Evolutionary conservation across 1,140 invertebrate species (phyloP).

Genomic region (Melitaea cinxia): DNA sequence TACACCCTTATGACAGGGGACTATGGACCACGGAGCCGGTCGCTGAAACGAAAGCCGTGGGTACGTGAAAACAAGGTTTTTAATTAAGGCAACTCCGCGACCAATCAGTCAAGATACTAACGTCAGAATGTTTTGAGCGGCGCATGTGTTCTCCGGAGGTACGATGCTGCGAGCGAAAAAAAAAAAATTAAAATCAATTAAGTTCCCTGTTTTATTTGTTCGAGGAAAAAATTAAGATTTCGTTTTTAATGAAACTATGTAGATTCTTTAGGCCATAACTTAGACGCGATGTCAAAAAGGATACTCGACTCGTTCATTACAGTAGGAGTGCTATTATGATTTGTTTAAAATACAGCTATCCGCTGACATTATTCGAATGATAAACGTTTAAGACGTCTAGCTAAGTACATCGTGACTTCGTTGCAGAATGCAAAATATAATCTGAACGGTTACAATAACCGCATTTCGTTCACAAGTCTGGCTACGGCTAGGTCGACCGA

Average conservation of each 20-base stretch:
- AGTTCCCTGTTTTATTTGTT: constrained; percentile 5
- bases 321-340: background rate
- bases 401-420: background rate
- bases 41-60: constrained; percentile 38
- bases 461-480: background rate
- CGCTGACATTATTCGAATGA: background rate
- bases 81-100: constrained; percentile 48
- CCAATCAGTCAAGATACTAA: constrained; percentile 55
- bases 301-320: background rate
- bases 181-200: constrained; percentile 11
- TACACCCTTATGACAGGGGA: constrained; percentile 25
- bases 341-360: background rate
- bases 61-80: constrained; percentile 46
- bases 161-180: constrained; percentile 33
- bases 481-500: too few species aligned
- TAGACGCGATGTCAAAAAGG: background rate
- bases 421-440: background rate
- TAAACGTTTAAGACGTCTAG: background rate
- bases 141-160: constrained; percentile 25
- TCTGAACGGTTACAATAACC: background rate
- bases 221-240: background rate
- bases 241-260: background rate
- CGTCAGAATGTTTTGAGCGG: constrained; percentile 44
- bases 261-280: background rate
- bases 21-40: background rate